Conservation (phyloP, 2,888 invertebrate species). For the Cancer borealis region DNA sequence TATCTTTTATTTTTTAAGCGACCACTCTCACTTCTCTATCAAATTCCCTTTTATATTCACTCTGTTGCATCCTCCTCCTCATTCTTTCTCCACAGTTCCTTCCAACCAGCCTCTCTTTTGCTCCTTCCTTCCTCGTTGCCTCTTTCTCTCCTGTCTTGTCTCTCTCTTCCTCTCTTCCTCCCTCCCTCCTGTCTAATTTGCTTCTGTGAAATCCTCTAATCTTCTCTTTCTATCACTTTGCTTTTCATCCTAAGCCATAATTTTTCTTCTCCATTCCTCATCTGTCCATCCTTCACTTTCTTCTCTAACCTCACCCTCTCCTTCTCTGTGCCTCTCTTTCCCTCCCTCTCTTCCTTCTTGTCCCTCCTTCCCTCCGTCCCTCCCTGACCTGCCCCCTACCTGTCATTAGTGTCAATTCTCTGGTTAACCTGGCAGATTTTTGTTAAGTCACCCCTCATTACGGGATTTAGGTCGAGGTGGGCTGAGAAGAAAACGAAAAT, state of each 20-base stretch:
- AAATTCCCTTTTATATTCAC: background rate
- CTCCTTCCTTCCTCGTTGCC: background rate
- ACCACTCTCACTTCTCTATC: background rate
- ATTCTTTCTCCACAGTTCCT: background rate
- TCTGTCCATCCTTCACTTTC: background rate
- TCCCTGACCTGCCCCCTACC: background rate
- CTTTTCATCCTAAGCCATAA: background rate
- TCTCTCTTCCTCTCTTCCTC: background rate
- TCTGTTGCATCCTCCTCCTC: background rate
- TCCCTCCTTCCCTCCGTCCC: background rate
- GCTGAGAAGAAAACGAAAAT: conserved; percentile 1
- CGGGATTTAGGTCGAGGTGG: background rate
- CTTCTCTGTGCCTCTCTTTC: background rate
- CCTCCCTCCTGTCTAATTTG: background rate
- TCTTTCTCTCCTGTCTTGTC: no score
- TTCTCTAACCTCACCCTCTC: background rate
- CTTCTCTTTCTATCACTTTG: background rate
- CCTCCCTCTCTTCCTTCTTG: background rate
- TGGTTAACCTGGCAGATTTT: background rate
- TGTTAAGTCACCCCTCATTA: conserved; percentile 45
- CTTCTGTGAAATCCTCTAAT: background rate
- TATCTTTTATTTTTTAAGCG: background rate
- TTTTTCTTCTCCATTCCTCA: conserved; percentile 4
- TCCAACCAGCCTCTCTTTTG: background rate
- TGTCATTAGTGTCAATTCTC: conserved; percentile 41